phyloP scores from a whole-genome alignment of 2,888 invertebrate genomes.

The Meghimatium bilineatum region DNA sequence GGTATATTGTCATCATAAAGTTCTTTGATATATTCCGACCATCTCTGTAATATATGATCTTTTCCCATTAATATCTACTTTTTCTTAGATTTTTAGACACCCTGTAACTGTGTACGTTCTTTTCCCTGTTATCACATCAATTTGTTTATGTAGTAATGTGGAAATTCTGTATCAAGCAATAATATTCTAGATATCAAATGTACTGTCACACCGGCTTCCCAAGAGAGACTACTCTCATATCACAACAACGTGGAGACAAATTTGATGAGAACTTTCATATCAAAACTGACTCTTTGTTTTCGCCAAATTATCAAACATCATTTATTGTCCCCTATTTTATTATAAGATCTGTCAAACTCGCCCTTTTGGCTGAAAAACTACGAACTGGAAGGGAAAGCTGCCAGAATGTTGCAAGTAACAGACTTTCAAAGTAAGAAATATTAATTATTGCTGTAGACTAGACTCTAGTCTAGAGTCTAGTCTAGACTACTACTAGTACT shows the following conservation, averaged over 20 bases:
- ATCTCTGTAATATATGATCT: too few relatives aligned
- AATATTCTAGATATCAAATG: neutral
- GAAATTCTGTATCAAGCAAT: too few relatives aligned
- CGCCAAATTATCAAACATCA: neutral
- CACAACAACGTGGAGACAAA: constrained; percentile 28
- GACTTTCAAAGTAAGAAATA: constrained; percentile 78
- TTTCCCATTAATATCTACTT: too few relatives aligned
- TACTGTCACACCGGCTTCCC: neutral
- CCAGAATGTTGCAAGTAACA: constrained; percentile 77
- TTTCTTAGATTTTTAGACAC: too few relatives aligned
- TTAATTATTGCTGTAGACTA: too few relatives aligned
- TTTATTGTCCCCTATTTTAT: neutral
- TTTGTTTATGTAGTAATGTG: too few relatives aligned
- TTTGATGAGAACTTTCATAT: neutral
- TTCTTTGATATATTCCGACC: too few relatives aligned
- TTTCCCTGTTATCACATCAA: too few relatives aligned
- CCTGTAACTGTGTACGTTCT: too few relatives aligned
- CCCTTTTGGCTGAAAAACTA: neutral
- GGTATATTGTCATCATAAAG: too few relatives aligned
- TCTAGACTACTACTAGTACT: too few relatives aligned
- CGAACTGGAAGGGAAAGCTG: neutral
- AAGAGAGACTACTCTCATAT: constrained; percentile 15
- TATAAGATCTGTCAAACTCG: neutral
- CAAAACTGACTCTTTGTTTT: neutral
- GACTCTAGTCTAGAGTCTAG: too few relatives aligned